Conservation (phyloP, 2,113 vertebrate genomes). For the Pedetes capensis region DNA sequence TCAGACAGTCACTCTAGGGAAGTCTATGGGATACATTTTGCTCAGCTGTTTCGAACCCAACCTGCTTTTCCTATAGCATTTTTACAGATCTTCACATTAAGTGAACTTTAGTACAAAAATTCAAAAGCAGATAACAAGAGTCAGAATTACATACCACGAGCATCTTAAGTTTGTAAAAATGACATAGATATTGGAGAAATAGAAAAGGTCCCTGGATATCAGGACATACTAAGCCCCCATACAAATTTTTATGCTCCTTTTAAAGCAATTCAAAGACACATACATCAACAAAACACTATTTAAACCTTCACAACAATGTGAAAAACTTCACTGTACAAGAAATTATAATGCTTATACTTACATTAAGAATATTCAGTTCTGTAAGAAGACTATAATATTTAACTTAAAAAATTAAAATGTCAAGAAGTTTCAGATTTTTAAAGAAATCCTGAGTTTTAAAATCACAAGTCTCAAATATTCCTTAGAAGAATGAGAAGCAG, state of each 20-base stretch:
- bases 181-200: not conserved
- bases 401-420: constrained; percentile 26
- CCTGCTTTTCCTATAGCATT: constrained; percentile 42
- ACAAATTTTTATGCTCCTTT: constrained; percentile 25
- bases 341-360: constrained; percentile 37
- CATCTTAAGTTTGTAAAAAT: constrained; percentile 23
- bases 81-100: constrained; percentile 19
- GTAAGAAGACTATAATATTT: constrained; percentile 38
- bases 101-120: constrained; percentile 24
- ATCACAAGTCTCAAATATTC: constrained; percentile 39
- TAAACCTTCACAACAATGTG: constrained; percentile 8
- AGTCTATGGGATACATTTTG: not conserved
- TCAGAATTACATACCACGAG: not conserved
- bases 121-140: constrained; percentile 37
- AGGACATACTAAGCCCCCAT: not conserved
- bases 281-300: constrained; percentile 39
- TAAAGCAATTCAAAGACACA: constrained; percentile 37
- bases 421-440: constrained; percentile 52
- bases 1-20: not conserved
- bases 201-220: not conserved
- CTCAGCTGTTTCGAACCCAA: constrained; percentile 38
- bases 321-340: constrained; percentile 28
- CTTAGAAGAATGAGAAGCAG: not conserved
- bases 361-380: constrained; percentile 54
- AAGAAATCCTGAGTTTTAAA: constrained; percentile 54